Evolutionary conservation across 2,888 invertebrate species (phyloP), one percentile per base, ranked within the genome.

Genomic region (Agrochola macilenta): DNA sequence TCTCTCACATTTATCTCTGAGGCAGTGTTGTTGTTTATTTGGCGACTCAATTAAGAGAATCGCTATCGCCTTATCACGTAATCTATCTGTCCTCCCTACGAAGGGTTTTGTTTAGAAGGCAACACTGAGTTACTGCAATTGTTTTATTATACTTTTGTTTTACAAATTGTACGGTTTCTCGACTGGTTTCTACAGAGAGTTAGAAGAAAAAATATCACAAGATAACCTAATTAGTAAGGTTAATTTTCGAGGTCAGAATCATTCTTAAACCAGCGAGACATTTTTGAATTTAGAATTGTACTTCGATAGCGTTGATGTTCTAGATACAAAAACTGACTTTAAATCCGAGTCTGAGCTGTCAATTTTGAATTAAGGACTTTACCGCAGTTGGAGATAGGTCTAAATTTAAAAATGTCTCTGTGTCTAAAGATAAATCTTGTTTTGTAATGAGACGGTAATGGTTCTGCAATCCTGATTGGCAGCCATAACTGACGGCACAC

Each of bases 11-110:
- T 77, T 60, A 71, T 82, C 74, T 52, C 39, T 17, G 35, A 43
- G 20, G 12, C 30, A 20, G 23, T 17, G 49, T 61, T n/a, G 46
- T 74, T 83, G 78, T 83, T 81, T 79, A 78, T 75, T 83, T 82
- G 17, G 64, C 61, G 74, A 88, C 77, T 82, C 85, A 83, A 83
- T 85, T 85, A 88, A 85, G 79, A 74, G 64, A 61, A 46, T 77
- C 78, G 60, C 72, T 83, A 74, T 70, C 49, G 57, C 73, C 69
- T 81, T 81, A 87, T 88, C 87, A 77, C 76, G 63, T 82, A 85
- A 87, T 87, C 79, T 78, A 82, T 84, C 79, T 79, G 73, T 65
- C 58, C 72, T 79, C 35, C 35, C 70, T 58, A 54, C 54, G 77
- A 69, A 76, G 69, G 46, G 71, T 74, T 87, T 79, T 79, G 79